Percentiles rank a stretch among this genome's conserved stretches.
These are phyloP conservation scores for Willowsia nigromaculata DNA, from an alignment of 2,888 invertebrate species.

Conservation along the genomic window DNA sequence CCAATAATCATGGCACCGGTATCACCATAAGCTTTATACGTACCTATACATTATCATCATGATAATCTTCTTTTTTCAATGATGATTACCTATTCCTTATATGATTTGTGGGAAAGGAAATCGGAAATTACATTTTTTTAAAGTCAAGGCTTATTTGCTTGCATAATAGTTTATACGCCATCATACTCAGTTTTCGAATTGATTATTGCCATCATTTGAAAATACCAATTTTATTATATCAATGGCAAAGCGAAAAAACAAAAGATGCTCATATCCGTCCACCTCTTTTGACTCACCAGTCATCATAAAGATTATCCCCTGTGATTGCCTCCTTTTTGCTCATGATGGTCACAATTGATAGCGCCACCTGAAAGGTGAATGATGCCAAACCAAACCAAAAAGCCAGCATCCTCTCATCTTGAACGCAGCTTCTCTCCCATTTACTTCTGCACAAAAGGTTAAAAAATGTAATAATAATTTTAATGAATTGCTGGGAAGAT, in stretches of 20 bases:
- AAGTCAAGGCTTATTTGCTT: slow-evolving; percentile 28
- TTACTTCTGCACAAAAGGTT: neutral
- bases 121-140: slow-evolving; percentile 54
- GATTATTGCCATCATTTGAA: slow-evolving; percentile 8
- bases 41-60: neutral
- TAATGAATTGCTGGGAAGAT: slow-evolving; percentile 45
- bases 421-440: neutral
- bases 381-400: neutral
- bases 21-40: neutral
- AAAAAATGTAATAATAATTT: slow-evolving; percentile 45
- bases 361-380: slow-evolving; percentile 20
- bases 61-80: slow-evolving; percentile 8
- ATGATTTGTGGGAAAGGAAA: slow-evolving; percentile 56
- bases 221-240: slow-evolving; percentile 33
- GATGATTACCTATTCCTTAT: slow-evolving; percentile 8
- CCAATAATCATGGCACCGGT: slow-evolving; percentile 37
- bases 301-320: neutral
- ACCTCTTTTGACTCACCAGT: neutral
- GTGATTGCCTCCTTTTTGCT: neutral
- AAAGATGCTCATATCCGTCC: neutral
- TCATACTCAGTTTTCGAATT: neutral
- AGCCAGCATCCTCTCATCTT: neutral
- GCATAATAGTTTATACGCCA: neutral
- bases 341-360: slow-evolving; percentile 54
- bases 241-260: slow-evolving; percentile 20